Percentiles rank a stretch among this genome's conserved stretches.
These are phyloP conservation scores for Henricia sp. DNA, from an alignment of 53 echinoderm and acorn worm genomes.

Conservation along the genomic window DNA sequence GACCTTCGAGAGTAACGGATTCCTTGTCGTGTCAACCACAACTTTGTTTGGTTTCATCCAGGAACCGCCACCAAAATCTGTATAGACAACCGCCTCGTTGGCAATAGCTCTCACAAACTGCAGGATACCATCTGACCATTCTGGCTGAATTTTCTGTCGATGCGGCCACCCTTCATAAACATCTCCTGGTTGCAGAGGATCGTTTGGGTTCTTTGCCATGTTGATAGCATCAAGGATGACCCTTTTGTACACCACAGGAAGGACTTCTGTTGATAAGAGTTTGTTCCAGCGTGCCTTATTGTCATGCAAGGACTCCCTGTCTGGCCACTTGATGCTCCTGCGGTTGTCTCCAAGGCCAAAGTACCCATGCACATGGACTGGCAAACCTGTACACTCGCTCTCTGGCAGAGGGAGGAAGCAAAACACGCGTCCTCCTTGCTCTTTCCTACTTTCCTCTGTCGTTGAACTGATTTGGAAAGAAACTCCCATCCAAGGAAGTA, in stretches of 20 bases:
- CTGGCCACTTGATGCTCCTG: slow-evolving; percentile 88
- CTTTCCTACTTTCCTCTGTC: neutral
- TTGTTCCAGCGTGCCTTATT: slow-evolving; percentile 82
- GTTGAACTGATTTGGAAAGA: slow-evolving; percentile 45
- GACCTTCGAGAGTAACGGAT: slow-evolving; percentile 19
- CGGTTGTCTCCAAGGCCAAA: slow-evolving; percentile 92
- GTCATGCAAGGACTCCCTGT: slow-evolving; percentile 72
- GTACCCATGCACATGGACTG: slow-evolving; percentile 90
- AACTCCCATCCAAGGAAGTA: slow-evolving; percentile 80
- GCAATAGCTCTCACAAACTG: slow-evolving; percentile 35
- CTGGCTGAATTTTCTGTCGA: neutral
- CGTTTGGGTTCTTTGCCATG: neutral
- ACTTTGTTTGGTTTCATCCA: slow-evolving; percentile 64
- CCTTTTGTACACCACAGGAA: slow-evolving; percentile 75
- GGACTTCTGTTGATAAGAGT: slow-evolving; percentile 63
- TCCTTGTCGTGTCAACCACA: slow-evolving; percentile 1
- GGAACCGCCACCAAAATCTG: slow-evolving; percentile 32
- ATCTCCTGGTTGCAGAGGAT: slow-evolving; percentile 5
- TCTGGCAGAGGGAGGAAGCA: slow-evolving; percentile 94
- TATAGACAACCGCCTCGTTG: slow-evolving; percentile 57
- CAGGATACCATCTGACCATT: slow-evolving; percentile 63
- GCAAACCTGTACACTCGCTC: slow-evolving; percentile 80
- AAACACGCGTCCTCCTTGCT: slow-evolving; percentile 72
- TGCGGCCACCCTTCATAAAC: slow-evolving; percentile 75
- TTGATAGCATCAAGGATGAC: slow-evolving; percentile 45